Evolutionary conservation across 2,888 invertebrate species (phyloP).

Genomic region (Dioctria rufipes): DNA sequence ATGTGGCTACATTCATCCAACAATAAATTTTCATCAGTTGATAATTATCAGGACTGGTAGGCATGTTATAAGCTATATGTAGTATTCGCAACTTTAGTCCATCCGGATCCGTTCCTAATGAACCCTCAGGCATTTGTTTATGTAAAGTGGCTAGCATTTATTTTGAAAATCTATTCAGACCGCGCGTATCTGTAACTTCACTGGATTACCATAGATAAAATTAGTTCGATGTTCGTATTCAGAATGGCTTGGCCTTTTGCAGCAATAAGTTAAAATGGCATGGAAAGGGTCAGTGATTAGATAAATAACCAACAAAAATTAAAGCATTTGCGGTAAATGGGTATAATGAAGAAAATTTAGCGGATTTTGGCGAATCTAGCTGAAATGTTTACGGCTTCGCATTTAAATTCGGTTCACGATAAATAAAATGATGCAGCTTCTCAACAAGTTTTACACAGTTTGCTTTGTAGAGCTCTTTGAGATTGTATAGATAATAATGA

Average conservation of each 20-base stretch:
- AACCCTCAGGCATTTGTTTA: constrained; percentile 33
- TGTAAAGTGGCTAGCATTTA: constrained; percentile 37
- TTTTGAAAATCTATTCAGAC: constrained; percentile 30
- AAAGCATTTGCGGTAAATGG: neutral
- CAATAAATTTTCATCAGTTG: constrained; percentile 44
- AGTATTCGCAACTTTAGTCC: neutral
- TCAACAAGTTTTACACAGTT: too few species aligned
- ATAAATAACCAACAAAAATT: neutral
- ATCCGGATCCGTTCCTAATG: constrained; percentile 15
- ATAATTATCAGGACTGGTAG: constrained; percentile 27
- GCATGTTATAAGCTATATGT: neutral
- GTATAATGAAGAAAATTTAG: neutral
- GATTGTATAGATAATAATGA: too few species aligned
- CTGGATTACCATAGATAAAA: constrained; percentile 23
- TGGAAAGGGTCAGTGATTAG: neutral
- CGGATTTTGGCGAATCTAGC: neutral
- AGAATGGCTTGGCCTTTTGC: neutral
- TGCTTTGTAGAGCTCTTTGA: too few species aligned
- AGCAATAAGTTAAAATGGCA: neutral
- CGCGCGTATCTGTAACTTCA: constrained; percentile 21
- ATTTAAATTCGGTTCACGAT: too few species aligned
- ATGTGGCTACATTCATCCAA: constrained; percentile 2
- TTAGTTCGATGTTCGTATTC: constrained; percentile 8
- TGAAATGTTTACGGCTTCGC: too few species aligned
- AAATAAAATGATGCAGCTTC: too few species aligned